Percentiles rank a stretch among this genome's conserved stretches.
phyloP scores from a whole-genome alignment of 2,113 vertebrate species.

The Mesoclemmys tuberculata region DNA sequence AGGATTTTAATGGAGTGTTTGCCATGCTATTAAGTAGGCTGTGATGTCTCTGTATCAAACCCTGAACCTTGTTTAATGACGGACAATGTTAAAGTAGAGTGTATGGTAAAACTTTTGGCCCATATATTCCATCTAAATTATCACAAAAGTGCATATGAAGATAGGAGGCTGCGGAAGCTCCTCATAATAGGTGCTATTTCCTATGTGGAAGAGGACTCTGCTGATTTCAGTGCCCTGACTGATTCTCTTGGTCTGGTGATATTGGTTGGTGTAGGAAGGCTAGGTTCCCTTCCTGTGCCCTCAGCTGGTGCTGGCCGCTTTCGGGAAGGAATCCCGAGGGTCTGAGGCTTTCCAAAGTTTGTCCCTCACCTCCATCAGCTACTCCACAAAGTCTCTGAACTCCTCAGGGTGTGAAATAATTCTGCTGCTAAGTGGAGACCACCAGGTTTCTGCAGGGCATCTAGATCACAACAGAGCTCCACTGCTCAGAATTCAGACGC shows the following conservation, averaged over 20 bases:
- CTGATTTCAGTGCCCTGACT: neutral
- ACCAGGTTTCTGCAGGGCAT: neutral
- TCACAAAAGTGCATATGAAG: neutral
- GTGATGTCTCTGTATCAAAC: neutral
- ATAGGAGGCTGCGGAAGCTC: neutral
- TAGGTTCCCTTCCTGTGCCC: neutral
- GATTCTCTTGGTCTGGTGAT: neutral
- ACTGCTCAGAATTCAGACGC: neutral
- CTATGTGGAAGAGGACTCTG: neutral
- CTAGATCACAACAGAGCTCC: neutral
- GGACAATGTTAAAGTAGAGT: neutral
- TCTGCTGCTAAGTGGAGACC: neutral
- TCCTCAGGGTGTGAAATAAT: neutral
- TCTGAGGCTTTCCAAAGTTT: neutral
- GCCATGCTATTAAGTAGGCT: neutral
- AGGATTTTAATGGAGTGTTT: neutral
- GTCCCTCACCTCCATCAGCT: neutral
- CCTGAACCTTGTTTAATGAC: neutral
- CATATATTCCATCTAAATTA: neutral
- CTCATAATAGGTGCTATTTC: neutral
- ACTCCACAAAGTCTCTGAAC: neutral
- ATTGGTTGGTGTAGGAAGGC: neutral
- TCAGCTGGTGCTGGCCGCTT: neutral
- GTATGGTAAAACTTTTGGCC: neutral
- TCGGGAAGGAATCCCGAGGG: neutral